Percentiles rank a stretch among this genome's conserved stretches.
Conservation (phyloP, 2,113 vertebrate species). For the Gadus macrocephalus region DNA sequence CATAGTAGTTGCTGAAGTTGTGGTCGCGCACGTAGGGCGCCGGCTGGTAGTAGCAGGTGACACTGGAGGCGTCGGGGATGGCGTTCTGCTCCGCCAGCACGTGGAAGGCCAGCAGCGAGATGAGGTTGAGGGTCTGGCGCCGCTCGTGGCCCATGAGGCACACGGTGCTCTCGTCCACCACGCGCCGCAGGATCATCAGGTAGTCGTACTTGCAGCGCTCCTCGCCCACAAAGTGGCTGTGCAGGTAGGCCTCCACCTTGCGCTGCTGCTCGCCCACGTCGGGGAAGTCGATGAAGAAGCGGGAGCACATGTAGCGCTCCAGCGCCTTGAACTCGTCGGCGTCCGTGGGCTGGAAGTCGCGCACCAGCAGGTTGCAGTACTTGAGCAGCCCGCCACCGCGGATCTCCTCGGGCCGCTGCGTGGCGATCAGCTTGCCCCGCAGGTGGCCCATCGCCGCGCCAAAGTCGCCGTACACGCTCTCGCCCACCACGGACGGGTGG, state of each 20-base stretch:
- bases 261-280: constrained; percentile 93
- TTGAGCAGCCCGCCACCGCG: constrained; percentile 93
- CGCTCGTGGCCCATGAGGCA: constrained; percentile 98
- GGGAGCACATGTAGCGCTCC: constrained; percentile 97
- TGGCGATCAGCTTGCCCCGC: constrained; percentile 87
- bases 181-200: constrained; percentile 89
- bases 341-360: constrained; percentile 85
- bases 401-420: constrained; percentile 95
- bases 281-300: constrained; percentile 98
- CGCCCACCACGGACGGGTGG: constrained; percentile 83
- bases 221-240: constrained; percentile 94
- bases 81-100: constrained; percentile 92
- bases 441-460: constrained; percentile 84
- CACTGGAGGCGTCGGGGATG: constrained; percentile 88
- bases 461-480: constrained; percentile 95
- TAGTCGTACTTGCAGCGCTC: constrained; percentile 97
- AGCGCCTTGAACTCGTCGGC: constrained; percentile 87
- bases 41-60: constrained; percentile 98
- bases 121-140: constrained; percentile 92
- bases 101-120: constrained; percentile 86
- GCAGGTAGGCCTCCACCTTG: constrained; percentile 94
- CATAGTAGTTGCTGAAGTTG: constrained; percentile 98
- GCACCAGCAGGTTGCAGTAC: constrained; percentile 93
- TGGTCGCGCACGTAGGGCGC: constrained; percentile 91
- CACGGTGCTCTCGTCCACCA: constrained; percentile 97